These are phyloP conservation scores for Motacilla tschutschensis DNA, from an alignment of 2,113 vertebrate genomes.

Conservation along the genomic window DNA sequence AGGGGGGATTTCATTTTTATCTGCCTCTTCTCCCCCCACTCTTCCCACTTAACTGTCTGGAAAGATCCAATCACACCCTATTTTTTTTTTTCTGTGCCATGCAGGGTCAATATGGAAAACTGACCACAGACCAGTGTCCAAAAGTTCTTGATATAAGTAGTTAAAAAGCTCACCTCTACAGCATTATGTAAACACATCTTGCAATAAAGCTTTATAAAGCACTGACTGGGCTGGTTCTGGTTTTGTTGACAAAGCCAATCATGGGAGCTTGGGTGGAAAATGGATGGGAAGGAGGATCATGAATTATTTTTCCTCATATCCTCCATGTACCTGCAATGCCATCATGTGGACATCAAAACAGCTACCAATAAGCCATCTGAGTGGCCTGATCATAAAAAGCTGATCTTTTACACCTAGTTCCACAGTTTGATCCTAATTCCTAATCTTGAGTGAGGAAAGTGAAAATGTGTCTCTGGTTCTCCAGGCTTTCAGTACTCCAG, in stretches of 20 bases:
- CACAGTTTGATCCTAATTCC: not conserved
- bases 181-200: slow-evolving; percentile 75
- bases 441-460: not conserved
- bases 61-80: slow-evolving; percentile 14
- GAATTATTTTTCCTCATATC: not conserved
- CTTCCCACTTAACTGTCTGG: not conserved
- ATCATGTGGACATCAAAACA: not conserved
- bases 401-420: not conserved
- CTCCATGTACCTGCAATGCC: not conserved
- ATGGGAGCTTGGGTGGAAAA: not conserved
- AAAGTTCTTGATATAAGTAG: slow-evolving; percentile 66
- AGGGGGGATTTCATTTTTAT: not conserved
- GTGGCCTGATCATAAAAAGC: not conserved
- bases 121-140: slow-evolving; percentile 67
- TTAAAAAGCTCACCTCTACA: slow-evolving; percentile 68
- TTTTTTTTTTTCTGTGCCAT: slow-evolving; percentile 63
- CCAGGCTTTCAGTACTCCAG: not conserved
- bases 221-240: not conserved
- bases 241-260: not conserved
- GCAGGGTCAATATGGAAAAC: slow-evolving; percentile 62
- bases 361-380: not conserved
- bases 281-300: not conserved
- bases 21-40: not conserved
- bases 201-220: slow-evolving; percentile 76
- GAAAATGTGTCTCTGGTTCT: not conserved